Conservation (phyloP, 2,797 vertebrate species). For the Micropoecilia bifurca region DNA sequence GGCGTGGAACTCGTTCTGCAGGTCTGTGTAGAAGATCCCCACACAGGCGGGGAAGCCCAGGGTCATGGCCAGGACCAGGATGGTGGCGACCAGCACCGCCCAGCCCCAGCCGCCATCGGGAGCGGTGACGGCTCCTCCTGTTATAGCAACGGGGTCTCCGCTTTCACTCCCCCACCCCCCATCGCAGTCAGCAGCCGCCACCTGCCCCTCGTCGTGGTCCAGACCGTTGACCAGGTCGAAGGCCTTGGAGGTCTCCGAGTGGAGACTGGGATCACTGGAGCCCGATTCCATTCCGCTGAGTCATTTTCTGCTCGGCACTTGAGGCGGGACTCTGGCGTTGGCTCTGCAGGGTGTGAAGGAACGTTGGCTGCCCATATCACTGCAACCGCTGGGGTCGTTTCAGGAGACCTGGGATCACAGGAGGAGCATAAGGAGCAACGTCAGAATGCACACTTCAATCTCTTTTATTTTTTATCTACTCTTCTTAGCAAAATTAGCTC, state of each 20-base stretch:
- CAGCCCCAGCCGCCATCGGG: conserved; percentile 92
- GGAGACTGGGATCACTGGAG: conserved; percentile 37
- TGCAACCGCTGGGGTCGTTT: conserved; percentile 23
- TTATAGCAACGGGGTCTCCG: not conserved
- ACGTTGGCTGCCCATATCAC: conserved; percentile 59
- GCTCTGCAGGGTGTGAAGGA: conserved; percentile 43
- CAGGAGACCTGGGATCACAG: conserved; percentile 23
- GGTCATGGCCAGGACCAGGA: conserved; percentile 87
- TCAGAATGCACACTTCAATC: not conserved
- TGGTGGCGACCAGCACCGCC: conserved; percentile 87
- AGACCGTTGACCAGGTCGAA: conserved; percentile 27
- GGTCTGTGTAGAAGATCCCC: conserved; percentile 91
- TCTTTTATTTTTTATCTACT: not conserved
- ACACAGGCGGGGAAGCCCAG: conserved; percentile 88
- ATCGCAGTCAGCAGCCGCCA: conserved; percentile 39
- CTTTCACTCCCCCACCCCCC: conserved; percentile 9
- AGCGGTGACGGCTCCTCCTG: conserved; percentile 6
- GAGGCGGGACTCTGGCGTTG: conserved; percentile 23
- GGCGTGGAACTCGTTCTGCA: conserved; percentile 90
- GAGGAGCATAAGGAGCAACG: conserved; percentile 14
- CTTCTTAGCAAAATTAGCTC: not conserved
- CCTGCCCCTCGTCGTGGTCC: conserved; percentile 35
- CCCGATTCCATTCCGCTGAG: conserved; percentile 55
- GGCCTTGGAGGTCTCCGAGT: conserved; percentile 26
- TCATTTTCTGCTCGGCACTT: conserved; percentile 60